Evolutionary conservation across 2,888 invertebrate species (phyloP).

Genomic region (Pharmacophagus antenor): DNA sequence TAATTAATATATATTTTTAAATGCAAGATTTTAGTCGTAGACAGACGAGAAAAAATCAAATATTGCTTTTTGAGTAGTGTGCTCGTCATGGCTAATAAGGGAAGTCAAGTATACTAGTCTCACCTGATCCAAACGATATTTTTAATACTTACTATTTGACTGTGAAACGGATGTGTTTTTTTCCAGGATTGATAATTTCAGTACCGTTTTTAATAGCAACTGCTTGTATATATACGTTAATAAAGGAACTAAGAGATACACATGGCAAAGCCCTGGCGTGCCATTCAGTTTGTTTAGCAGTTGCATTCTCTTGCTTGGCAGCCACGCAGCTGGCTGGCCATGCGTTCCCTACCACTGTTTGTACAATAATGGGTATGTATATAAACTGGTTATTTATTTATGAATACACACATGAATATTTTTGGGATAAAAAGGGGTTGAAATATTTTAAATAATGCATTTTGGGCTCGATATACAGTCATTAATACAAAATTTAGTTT

Average conservation of each 20-base stretch:
- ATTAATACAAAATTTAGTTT: no score
- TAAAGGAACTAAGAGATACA: conserved; percentile 77
- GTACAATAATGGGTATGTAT: conserved; percentile 71
- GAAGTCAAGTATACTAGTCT: background rate
- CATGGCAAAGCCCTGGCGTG: conserved; percentile 80
- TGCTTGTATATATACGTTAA: conserved; percentile 69
- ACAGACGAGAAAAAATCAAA: background rate
- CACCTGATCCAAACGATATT: background rate
- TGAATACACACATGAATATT: background rate
- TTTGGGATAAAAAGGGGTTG: background rate
- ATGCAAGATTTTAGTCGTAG: no score
- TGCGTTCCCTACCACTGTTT: conserved; percentile 67
- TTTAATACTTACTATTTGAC: background rate
- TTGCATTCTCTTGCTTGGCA: conserved; percentile 79
- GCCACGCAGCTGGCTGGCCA: conserved; percentile 77
- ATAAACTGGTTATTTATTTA: background rate
- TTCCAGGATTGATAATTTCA: conserved; percentile 74
- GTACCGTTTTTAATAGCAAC: conserved; percentile 77
- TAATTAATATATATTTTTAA: no score
- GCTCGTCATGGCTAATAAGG: background rate
- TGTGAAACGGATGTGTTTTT: background rate
- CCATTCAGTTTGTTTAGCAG: conserved; percentile 77
- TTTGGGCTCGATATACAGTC: no score
- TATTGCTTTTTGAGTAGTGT: background rate
- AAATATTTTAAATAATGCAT: no score